These are phyloP conservation scores for Caenorhabditis sp. DNA, from an alignment of 2,888 invertebrate genomes.

Conservation along the genomic window DNA sequence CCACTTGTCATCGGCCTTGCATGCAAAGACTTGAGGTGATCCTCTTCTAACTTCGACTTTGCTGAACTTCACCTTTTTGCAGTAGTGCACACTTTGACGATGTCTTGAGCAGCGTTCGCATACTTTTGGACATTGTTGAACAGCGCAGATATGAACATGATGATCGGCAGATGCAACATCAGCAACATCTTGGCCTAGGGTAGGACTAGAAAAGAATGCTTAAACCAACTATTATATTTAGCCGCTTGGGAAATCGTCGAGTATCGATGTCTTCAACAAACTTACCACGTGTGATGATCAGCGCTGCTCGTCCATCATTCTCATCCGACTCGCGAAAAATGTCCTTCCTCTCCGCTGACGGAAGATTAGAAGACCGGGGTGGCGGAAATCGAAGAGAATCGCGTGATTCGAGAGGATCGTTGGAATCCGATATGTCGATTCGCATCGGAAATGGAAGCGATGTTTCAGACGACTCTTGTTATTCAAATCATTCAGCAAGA, in stretches of 20 bases:
- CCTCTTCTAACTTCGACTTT: no score
- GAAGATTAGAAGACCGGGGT: slow-evolving; percentile 67
- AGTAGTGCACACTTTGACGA: slow-evolving; percentile 69
- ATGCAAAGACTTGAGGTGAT: slow-evolving; percentile 39
- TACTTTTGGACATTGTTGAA: slow-evolving; percentile 67
- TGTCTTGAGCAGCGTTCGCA: slow-evolving; percentile 63
- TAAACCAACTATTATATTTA: slow-evolving; percentile 10
- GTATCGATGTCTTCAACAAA: slow-evolving; percentile 68
- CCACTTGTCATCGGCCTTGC: slow-evolving; percentile 64
- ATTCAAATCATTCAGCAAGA: slow-evolving; percentile 49
- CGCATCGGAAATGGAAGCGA: slow-evolving; percentile 60
- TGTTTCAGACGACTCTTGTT: slow-evolving; percentile 56
- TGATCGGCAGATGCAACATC: slow-evolving; percentile 50
- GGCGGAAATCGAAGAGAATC: slow-evolving; percentile 61
- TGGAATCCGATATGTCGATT: slow-evolving; percentile 67
- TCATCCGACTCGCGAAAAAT: slow-evolving; percentile 65
- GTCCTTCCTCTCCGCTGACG: slow-evolving; percentile 70
- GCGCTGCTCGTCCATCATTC: slow-evolving; percentile 68
- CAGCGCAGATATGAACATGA: slow-evolving; percentile 68
- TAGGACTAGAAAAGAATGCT: no score
- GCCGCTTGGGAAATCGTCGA: slow-evolving; percentile 63
- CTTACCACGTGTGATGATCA: slow-evolving; percentile 68
- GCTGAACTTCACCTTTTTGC: slow-evolving; percentile 14
- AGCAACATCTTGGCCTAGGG: slow-evolving; percentile 47
- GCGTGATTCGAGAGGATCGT: slow-evolving; percentile 62